These are phyloP conservation scores for Harpalus rubripes DNA, from an alignment of 2,888 invertebrate species.

Conservation along the genomic window DNA sequence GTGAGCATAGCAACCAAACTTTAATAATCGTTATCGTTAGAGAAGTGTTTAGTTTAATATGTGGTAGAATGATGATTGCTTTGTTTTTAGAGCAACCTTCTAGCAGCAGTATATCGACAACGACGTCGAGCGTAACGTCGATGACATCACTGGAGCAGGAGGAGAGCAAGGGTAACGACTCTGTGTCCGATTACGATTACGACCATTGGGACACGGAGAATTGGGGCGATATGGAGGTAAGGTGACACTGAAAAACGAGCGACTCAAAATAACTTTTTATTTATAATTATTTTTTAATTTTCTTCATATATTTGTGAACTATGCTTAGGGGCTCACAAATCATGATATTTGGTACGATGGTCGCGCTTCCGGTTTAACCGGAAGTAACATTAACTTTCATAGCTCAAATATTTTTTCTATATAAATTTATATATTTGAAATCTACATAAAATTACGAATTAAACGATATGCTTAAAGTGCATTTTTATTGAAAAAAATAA, in stretches of 20 bases:
- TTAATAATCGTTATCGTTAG: background rate
- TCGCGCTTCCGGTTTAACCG: no score
- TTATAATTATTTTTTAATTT: no score
- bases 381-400: no score
- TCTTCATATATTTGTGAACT: no score
- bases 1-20: background rate
- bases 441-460: no score
- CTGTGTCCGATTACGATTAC: conserved; percentile 91
- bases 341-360: no score
- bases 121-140: conserved; percentile 92
- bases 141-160: conserved; percentile 92
- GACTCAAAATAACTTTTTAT: no score
- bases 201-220: conserved; percentile 93
- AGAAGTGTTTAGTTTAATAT: background rate
- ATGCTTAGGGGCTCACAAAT: no score
- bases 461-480: no score
- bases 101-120: conserved; percentile 93
- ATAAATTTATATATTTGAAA: no score
- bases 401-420: no score
- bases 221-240: conserved; percentile 95
- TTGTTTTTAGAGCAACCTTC: conserved; percentile 87
- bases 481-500: no score
- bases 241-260: background rate
- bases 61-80: background rate
- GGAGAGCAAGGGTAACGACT: conserved; percentile 86